Evolutionary conservation across 2,797 vertebrate species (phyloP).

Genomic region (Luscinia luscinia): DNA sequence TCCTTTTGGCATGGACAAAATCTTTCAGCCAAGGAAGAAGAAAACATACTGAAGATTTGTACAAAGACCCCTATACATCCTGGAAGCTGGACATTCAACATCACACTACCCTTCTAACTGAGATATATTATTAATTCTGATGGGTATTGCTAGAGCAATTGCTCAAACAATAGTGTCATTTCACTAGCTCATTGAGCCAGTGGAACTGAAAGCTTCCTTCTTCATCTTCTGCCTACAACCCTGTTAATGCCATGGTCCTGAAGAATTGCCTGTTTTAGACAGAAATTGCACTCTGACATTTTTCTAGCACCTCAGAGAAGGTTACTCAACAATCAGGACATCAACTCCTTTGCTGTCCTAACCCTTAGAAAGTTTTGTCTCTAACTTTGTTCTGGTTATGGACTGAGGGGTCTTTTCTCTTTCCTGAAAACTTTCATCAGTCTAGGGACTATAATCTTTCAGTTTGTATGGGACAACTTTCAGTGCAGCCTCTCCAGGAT

Average conservation of each 20-base stretch:
- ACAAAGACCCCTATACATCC: neutral
- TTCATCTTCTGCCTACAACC: neutral
- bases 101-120: neutral
- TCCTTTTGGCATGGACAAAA: neutral
- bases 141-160: neutral
- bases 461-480: neutral
- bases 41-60: neutral
- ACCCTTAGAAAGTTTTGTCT: neutral
- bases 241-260: neutral
- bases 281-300: neutral
- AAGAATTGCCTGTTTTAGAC: neutral
- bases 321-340: neutral
- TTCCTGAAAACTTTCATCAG: neutral
- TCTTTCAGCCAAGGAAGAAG: neutral
- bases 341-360: neutral
- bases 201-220: neutral
- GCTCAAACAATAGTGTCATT: neutral
- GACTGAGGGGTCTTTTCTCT: rapidly evolving
- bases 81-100: neutral
- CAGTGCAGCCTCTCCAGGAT: neutral
- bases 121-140: neutral
- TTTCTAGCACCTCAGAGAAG: neutral
- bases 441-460: neutral
- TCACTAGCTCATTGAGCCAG: neutral
- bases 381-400: neutral